Evolutionary conservation across 2,113 vertebrate species (phyloP).

Genomic region (Myotis lucifugus): DNA sequence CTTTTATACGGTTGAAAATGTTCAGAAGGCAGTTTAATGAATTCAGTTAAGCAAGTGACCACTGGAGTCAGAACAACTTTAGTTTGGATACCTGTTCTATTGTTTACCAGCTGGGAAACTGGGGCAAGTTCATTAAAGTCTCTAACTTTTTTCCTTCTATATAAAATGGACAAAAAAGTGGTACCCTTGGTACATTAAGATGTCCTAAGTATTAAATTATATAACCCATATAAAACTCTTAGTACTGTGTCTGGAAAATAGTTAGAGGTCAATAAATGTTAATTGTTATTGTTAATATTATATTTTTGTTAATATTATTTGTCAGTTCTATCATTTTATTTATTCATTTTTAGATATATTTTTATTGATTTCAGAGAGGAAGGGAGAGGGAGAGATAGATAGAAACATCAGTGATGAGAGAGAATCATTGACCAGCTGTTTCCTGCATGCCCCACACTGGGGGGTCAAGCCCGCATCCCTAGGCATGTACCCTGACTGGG

Average conservation of each 20-base stretch:
- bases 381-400: no score
- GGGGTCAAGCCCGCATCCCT: no score
- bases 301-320: background rate
- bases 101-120: background rate
- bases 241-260: background rate
- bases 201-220: conserved; percentile 21
- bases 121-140: background rate
- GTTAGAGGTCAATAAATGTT: background rate
- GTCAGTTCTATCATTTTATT: background rate
- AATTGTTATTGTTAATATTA: background rate
- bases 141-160: background rate
- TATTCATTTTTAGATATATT: no score
- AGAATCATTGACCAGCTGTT: no score
- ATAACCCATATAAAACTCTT: background rate
- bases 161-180: background rate
- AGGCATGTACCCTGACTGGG: no score
- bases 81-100: background rate
- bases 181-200: background rate
- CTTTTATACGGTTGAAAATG: conserved; percentile 10
- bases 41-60: background rate
- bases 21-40: background rate
- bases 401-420: no score
- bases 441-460: no score
- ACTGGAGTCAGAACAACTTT: background rate
- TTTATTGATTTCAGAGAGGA: no score